Base-by-base conservation (phyloP, 2,113 vertebrate species). In the Cyprinodon tularosa region DNA sequence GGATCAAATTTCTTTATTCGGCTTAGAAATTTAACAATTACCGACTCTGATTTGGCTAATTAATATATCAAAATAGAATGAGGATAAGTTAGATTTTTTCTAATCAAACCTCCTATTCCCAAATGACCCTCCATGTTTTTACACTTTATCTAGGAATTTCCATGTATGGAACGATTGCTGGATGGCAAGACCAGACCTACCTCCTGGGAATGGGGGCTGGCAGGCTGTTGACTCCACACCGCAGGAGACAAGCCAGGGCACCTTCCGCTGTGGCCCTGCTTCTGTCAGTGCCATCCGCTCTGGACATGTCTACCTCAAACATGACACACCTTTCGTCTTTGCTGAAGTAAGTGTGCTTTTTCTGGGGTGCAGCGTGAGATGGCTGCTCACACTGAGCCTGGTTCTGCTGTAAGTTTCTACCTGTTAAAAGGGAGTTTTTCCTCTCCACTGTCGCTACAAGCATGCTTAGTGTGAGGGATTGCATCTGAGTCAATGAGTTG, bases 131-230 rank as follows among this genome's bases (percentile, higher is more conserved):
- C 9, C 42, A 42, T 4, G 42, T 42, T 42, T 42, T 42, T 42
- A 42, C 5, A 42, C 17, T 57, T 57, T 20, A 57, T 57, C 62
- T 63, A 98, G 97, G 97, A 98, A 98, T 86, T 98, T 97, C 90
- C 97, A 98, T 0, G 96, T 97, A 2, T 98, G 97, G 97, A 97
- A 97, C 2, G 96, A 97, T 76, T 97, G 96, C 85, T 98, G 97
- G 97, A 96, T 97, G 96, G 95, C 94, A 20, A 93, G 97, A 66
- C 95, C 95, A 0, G 97, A 98, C 89, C 90, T 98, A 69, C 96
- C 75, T 8, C 84, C 85, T 2, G 91, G 93, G 5, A 89, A 95
- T 62, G 95, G 90, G 0, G 96, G 97, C 70, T 98, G 97, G 97
- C 97, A 97, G 90, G 95, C 95, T 12, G 84, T 97, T 47, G 93